These are phyloP conservation scores for Macrotus californicus DNA, from an alignment of 2,113 vertebrate genomes.

Conservation along the genomic window DNA sequence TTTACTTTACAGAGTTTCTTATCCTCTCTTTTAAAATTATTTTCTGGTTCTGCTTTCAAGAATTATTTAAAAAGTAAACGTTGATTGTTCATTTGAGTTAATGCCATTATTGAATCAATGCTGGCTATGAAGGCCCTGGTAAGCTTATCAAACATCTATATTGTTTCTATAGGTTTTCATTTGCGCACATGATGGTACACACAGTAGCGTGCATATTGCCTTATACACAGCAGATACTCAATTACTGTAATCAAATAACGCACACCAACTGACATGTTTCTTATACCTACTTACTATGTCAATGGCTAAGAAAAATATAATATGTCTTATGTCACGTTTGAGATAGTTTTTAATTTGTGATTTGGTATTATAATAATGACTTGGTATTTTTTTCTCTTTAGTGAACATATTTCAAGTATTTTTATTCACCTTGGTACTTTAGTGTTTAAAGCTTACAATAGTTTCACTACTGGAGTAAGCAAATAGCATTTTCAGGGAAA, in stretches of 20 bases:
- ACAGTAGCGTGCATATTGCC: neutral
- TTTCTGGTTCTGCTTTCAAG: slow-evolving; percentile 7
- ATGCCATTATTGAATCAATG: neutral
- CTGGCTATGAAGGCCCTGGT: neutral
- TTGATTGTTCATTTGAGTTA: neutral
- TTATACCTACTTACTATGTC: neutral
- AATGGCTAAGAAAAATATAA: neutral
- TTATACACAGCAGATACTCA: neutral
- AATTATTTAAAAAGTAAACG: slow-evolving; percentile 12
- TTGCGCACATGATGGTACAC: neutral
- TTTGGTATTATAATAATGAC: neutral
- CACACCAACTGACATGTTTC: neutral
- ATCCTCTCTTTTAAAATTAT: neutral
- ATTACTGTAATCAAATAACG: neutral
- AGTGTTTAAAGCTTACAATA: neutral
- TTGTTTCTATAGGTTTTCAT: neutral
- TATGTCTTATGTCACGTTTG: neutral
- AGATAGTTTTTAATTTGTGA: neutral
- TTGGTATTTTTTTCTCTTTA: neutral
- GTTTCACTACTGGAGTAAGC: neutral
- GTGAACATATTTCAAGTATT: neutral
- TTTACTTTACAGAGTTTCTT: neutral
- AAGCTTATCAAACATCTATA: neutral
- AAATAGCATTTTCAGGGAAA: neutral
- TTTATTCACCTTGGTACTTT: neutral